Percentiles rank a stretch among this genome's conserved stretches.
Evolutionary conservation across 2,797 vertebrate species (phyloP).

Genomic region (Muraenolepis orangiensis): DNA sequence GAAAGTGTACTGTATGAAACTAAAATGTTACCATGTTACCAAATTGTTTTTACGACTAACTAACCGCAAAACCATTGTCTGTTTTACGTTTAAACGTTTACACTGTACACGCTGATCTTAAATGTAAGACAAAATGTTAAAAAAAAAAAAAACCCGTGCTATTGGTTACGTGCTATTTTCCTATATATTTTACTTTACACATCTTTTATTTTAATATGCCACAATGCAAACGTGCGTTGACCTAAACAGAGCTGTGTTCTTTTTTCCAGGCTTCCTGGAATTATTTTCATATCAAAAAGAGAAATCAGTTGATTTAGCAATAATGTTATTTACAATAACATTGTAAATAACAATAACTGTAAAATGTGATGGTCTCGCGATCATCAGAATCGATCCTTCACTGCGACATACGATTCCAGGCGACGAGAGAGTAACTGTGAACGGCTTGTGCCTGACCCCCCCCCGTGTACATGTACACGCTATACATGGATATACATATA

Average conservation of each 20-base stretch:
- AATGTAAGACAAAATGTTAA: not conserved
- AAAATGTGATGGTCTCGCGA: not conserved
- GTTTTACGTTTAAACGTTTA: constrained; percentile 32
- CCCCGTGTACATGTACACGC: no score
- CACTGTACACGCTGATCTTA: constrained; percentile 3
- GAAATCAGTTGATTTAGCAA: constrained; percentile 55
- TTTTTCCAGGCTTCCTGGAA: not conserved
- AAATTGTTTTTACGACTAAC: not conserved
- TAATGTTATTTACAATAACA: constrained; percentile 35
- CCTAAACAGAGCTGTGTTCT: constrained; percentile 12
- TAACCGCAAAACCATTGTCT: not conserved
- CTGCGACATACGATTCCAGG: constrained; percentile 9
- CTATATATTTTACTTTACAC: constrained; percentile 35
- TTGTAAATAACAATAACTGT: no score
- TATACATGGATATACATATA: no score
- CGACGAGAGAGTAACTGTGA: constrained; percentile 58
- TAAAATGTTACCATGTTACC: not conserved
- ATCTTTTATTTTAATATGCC: constrained; percentile 42
- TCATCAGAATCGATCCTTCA: constrained; percentile 33
- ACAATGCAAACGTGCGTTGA: constrained; percentile 40
- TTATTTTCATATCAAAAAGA: not conserved
- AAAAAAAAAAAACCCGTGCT: not conserved
- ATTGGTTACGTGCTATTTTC: constrained; percentile 14
- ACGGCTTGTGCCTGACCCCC: constrained; percentile 68
- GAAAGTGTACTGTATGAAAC: not conserved